phyloP scores from a whole-genome alignment of 2,888 invertebrate genomes.

The Atethmia centrago region DNA sequence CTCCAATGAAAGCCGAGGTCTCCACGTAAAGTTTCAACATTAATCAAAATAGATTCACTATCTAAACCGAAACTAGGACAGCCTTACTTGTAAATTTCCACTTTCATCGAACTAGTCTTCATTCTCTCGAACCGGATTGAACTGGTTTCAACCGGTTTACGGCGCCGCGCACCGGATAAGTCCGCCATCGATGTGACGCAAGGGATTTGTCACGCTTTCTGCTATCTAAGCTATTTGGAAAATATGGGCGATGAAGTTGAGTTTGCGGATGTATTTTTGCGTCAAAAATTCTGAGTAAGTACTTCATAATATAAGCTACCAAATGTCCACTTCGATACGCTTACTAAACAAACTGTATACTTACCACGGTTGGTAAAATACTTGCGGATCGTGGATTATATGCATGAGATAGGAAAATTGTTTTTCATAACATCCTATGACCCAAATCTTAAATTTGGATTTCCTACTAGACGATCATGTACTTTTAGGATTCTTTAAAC shows the following conservation, averaged over 20 bases:
- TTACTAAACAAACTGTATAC: neutral
- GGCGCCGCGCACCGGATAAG: conserved; percentile 48
- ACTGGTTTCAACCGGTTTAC: conserved; percentile 45
- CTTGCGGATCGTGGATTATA: neutral
- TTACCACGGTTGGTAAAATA: neutral
- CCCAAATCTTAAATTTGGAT: no score
- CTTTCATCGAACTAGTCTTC: conserved; percentile 19
- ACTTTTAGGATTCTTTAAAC: no score
- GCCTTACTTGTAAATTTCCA: conserved; percentile 11
- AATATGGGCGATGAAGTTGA: conserved; percentile 39
- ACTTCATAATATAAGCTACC: neutral
- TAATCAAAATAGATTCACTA: conserved; percentile 30
- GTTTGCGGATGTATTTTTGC: conserved; percentile 20
- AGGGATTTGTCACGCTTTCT: conserved; percentile 56
- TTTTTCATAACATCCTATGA: no score
- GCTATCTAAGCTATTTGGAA: conserved; percentile 49
- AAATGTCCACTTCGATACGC: neutral
- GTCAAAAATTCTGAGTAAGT: conserved; percentile 3
- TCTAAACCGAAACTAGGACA: neutral
- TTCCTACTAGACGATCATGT: no score
- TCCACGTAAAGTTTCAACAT: conserved; percentile 26
- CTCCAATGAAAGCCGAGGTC: neutral
- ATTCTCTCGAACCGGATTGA: conserved; percentile 35
- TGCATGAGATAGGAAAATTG: no score
- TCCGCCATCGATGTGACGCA: conserved; percentile 42